Conservation (phyloP, 2,888 invertebrate species). For the Drosophila kuntzei region DNA sequence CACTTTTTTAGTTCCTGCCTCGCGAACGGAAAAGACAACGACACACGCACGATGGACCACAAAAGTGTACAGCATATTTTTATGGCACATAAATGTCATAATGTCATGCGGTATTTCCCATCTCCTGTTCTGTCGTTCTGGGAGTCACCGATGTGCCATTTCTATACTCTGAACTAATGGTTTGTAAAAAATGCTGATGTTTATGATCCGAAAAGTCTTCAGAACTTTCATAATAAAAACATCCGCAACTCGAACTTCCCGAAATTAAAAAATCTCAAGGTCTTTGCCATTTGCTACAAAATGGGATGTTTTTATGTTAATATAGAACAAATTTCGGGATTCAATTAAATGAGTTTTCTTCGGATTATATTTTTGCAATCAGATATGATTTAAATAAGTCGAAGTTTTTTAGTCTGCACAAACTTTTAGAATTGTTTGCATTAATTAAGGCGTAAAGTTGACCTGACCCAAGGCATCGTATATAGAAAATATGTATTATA, state of each 20-base stretch:
- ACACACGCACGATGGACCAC: slow-evolving; percentile 49
- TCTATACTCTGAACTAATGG: background rate
- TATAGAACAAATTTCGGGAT: background rate
- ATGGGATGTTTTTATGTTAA: background rate
- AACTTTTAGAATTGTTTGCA: too few species aligned
- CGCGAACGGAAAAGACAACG: slow-evolving; percentile 3
- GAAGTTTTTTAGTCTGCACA: too few species aligned
- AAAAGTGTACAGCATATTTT: slow-evolving; percentile 69
- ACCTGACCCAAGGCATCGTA: too few species aligned
- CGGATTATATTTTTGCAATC: too few species aligned
- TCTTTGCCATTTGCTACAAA: too few species aligned
- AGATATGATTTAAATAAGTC: too few species aligned
- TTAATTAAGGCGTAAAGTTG: too few species aligned
- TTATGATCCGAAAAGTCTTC: background rate
- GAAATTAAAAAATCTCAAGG: too few species aligned
- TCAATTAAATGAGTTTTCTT: too few species aligned
- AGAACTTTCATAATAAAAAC: background rate
- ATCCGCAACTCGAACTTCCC: too few species aligned
- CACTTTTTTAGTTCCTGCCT: slow-evolving; percentile 52
- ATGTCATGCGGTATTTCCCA: slow-evolving; percentile 69
- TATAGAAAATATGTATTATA: too few species aligned
- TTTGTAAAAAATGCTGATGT: background rate
- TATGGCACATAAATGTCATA: slow-evolving; percentile 76
- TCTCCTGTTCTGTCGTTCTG: too few species aligned
- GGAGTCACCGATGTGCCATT: background rate